Evolutionary conservation across 2,113 vertebrate species (phyloP).

Genomic region (Microcebus griseorufus): DNA sequence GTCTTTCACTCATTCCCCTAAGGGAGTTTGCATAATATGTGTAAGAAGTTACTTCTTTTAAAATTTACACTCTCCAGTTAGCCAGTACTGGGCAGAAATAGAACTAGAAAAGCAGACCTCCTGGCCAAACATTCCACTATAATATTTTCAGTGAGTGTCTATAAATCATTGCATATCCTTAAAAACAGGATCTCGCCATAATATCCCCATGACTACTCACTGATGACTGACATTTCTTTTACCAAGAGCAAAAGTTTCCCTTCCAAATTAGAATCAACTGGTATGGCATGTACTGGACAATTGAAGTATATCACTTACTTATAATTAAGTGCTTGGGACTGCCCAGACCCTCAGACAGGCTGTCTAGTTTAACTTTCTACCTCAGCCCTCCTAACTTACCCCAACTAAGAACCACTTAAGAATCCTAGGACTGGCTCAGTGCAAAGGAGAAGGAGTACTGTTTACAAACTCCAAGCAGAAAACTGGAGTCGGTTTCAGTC

Average conservation of each 20-base stretch:
- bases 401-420: neutral
- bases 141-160: constrained; percentile 57
- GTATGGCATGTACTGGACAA: neutral
- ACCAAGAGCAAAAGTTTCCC: neutral
- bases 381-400: neutral
- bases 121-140: constrained; percentile 58
- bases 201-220: neutral
- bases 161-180: constrained; percentile 56
- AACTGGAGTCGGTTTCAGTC: neutral
- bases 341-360: neutral
- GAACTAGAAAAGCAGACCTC: constrained; percentile 61
- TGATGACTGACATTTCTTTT: neutral
- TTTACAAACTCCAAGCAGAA: neutral
- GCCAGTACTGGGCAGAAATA: constrained; percentile 58
- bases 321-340: neutral
- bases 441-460: neutral
- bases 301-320: neutral
- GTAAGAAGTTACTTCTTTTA: constrained; percentile 68
- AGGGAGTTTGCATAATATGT: constrained; percentile 53
- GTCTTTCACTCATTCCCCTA: constrained; percentile 64
- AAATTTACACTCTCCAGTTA: constrained; percentile 71
- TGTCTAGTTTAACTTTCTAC: neutral
- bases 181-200: constrained; percentile 30
- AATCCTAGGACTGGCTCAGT: neutral
- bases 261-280: neutral